Base-by-base conservation (phyloP, 2,888 invertebrate species). In the Lepidocyrtoides sp. region DNA sequence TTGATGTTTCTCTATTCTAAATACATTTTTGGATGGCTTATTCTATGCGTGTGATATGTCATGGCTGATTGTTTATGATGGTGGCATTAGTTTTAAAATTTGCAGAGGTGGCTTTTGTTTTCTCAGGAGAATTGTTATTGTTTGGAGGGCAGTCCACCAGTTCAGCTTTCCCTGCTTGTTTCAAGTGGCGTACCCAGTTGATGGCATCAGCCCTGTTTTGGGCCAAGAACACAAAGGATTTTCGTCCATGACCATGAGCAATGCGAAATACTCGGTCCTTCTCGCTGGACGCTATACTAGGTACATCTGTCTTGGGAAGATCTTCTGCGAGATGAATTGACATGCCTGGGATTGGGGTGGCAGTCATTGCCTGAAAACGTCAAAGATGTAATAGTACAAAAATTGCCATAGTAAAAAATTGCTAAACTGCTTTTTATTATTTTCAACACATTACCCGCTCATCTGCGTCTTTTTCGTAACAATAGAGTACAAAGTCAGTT, bases 291-390 rank as follows among this genome's bases (percentile, higher is more conserved):
- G 93, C 72, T 8, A 94, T 77, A 57, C 81, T 91, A 17, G 83
- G 91, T 17, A 87, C 91, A 20, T 94, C 94, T 12, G 93, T 86
- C 82, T 94, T 94, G 8, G 92, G 92, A 14, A 94, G 89, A 20
- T 92, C 92, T 54, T 94, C 94, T n/a, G 95, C 95, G 88, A 95
- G 95, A 29, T 95, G 95, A 7, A 96, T 96, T 10, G 95, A 95
- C 93, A 96, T 96, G 41, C 96, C 96, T 5, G 96, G 96, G 94
- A 96, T 95, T 0, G 96, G 96, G n/a, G 96, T 96, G 0, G 96
- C 96, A 0, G 96, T 96, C 94, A 96, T 95, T 8, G 96, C 96
- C 94, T 95, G 95, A 32, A 88, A 54, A 57, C 77, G 66, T 41
- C 44, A 72, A 79, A 4, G 17, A 84, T 4, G 36, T 57, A 77